Evolutionary conservation across 1,140 invertebrate genomes (phyloP).

Genomic region (Aphelenchoides besseyi): DNA sequence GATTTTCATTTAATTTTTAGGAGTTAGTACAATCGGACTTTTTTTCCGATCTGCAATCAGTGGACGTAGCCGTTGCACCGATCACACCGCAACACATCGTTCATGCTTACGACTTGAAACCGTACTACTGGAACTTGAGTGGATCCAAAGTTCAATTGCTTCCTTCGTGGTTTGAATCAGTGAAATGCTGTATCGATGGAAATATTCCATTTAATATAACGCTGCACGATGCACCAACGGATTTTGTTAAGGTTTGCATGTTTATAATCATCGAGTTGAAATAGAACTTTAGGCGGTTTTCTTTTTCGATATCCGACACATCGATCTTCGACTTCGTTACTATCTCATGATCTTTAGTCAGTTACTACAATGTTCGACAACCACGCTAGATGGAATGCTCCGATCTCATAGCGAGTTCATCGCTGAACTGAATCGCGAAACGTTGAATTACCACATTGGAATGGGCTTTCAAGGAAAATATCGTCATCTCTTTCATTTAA

Average conservation of each 20-base stretch:
- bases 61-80: background rate
- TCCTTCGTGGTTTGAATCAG: background rate
- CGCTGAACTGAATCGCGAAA: background rate
- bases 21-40: background rate
- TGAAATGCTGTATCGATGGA: background rate
- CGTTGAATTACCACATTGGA: background rate
- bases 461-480: background rate
- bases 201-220: background rate
- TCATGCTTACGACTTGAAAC: background rate
- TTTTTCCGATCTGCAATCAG: background rate
- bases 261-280: too few species aligned
- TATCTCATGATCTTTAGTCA: background rate
- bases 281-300: background rate
- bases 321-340: slow-evolving; percentile 1
- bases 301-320: background rate
- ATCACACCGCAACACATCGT: background rate
- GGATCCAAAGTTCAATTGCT: background rate
- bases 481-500: background rate
- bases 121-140: background rate
- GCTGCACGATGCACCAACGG: background rate
- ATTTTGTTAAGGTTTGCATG: background rate
- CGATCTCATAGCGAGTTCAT: background rate
- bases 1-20: too few species aligned
- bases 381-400: background rate
- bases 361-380: background rate